Evolutionary conservation across 2,113 vertebrate genomes (phyloP).

Genomic region (Limanda limanda): DNA sequence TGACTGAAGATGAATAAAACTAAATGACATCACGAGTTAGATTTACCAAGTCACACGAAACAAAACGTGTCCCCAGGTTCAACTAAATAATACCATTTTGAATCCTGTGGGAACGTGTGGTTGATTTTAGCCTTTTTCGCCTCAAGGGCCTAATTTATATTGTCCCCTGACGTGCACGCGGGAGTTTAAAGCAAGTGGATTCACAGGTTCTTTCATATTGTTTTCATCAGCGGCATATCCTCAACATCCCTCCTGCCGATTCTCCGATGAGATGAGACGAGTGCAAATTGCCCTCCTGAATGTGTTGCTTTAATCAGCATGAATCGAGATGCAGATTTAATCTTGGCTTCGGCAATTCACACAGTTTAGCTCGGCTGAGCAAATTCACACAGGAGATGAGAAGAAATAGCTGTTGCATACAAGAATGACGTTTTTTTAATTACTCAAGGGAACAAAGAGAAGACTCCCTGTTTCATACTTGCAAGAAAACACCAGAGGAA

Average conservation of each 20-base stretch:
- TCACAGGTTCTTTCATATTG: conserved; percentile 36
- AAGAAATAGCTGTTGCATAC: conserved; percentile 25
- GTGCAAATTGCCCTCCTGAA: conserved; percentile 61
- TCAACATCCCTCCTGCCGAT: conserved; percentile 45
- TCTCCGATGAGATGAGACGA: conserved; percentile 61
- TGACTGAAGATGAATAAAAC: not conserved
- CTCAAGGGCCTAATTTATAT: conserved; percentile 30
- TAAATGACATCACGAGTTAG: not conserved
- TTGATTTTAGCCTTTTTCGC: conserved; percentile 24
- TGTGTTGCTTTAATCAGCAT: conserved; percentile 63
- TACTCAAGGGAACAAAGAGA: conserved; percentile 3
- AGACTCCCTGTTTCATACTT: not conserved
- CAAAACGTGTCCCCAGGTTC: not conserved
- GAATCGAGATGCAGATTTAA: conserved; percentile 67
- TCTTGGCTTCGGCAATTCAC: conserved; percentile 47
- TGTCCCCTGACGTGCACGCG: conserved; percentile 8
- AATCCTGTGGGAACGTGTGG: not conserved
- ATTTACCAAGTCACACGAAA: not conserved
- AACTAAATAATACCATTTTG: not conserved
- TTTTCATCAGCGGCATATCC: conserved; percentile 43
- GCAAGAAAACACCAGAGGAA: not conserved
- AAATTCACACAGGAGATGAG: conserved; percentile 28
- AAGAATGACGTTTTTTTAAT: conserved; percentile 31
- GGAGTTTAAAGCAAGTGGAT: conserved; percentile 4
- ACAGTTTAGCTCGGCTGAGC: conserved; percentile 27